Conservation (phyloP, 2,113 vertebrate species). For the Oxyura jamaicensis region DNA sequence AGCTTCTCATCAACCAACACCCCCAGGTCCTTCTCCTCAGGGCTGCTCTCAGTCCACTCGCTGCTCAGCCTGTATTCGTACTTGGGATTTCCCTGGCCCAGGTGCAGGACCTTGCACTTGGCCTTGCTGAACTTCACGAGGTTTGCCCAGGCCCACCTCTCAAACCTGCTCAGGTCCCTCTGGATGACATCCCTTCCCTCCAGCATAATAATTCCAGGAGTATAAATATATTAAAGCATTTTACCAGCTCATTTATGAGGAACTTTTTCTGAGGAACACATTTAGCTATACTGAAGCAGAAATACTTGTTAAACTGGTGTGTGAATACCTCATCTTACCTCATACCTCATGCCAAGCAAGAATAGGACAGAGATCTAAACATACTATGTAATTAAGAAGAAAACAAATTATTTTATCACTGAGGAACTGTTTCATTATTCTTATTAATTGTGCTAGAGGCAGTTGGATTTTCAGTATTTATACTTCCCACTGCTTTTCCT, state of each 20-base stretch:
- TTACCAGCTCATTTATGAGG: background rate
- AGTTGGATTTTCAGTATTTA: background rate
- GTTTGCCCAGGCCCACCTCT: too few relatives aligned
- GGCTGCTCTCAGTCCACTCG: too few relatives aligned
- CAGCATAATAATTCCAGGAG: background rate
- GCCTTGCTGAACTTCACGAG: too few relatives aligned
- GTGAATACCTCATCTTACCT: background rate
- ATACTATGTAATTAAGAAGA: background rate
- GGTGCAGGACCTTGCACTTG: too few relatives aligned
- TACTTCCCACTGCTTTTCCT: background rate
- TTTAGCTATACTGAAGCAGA: background rate
- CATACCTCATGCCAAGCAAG: background rate
- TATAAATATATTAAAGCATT: background rate
- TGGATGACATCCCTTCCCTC: too few relatives aligned
- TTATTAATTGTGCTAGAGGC: background rate
- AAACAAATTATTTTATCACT: accelerated
- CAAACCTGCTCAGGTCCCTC: too few relatives aligned
- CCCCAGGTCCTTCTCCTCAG: too few relatives aligned
- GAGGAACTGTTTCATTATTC: background rate
- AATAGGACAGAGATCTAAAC: background rate
- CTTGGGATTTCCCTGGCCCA: too few relatives aligned
- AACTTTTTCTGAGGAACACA: background rate
- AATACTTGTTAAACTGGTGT: background rate
- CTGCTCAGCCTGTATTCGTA: too few relatives aligned
- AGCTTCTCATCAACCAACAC: too few relatives aligned